Conservation (phyloP, 2,113 vertebrate genomes). For the Callorhinus ursinus region DNA sequence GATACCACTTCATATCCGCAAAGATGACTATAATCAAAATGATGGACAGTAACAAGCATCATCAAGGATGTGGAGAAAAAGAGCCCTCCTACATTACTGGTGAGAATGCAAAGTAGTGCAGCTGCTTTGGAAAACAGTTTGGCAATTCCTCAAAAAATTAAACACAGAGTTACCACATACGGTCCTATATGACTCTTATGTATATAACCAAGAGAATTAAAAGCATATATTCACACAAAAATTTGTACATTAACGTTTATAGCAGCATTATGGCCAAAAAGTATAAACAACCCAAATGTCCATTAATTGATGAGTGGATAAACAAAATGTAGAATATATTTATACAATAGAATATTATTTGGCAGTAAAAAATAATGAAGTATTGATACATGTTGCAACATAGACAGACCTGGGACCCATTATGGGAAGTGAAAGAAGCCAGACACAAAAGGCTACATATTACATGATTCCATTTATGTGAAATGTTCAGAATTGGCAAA, state of each 20-base stretch:
- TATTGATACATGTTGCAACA: background rate
- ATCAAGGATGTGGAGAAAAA: background rate
- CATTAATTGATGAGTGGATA: background rate
- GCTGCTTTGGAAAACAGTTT: conserved; percentile 35
- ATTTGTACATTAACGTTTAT: background rate
- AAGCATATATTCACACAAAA: conserved; percentile 33
- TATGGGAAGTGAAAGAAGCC: background rate
- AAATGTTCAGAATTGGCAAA: background rate
- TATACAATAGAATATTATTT: background rate
- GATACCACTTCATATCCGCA: conserved; percentile 1
- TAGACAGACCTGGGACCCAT: background rate
- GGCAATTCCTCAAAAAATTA: conserved; percentile 40
- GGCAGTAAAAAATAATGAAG: background rate
- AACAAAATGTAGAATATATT: background rate
- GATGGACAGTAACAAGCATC: background rate
- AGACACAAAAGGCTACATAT: background rate
- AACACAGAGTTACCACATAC: background rate
- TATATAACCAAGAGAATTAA: conserved; percentile 13
- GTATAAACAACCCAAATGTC: background rate
- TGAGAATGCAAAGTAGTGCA: background rate
- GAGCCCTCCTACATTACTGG: background rate
- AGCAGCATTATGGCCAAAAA: background rate
- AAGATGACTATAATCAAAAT: background rate
- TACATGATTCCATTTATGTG: background rate
- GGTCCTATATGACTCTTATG: background rate